Evolutionary conservation across 1,140 invertebrate species (phyloP), one percentile per base, ranked within the genome.

Genomic region (Cherax destructor): DNA sequence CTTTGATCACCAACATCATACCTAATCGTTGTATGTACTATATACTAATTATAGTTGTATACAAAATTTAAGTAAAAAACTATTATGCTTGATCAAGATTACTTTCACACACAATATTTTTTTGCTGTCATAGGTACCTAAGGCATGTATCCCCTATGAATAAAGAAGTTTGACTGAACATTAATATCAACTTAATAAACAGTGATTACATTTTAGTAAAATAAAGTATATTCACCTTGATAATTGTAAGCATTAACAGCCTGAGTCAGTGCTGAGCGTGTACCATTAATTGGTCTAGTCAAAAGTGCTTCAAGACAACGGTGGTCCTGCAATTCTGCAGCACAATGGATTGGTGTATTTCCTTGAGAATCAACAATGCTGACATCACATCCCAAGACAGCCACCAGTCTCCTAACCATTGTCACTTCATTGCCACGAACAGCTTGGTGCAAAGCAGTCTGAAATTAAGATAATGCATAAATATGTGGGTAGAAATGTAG

Each of bases 361-460:
- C 92, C 92, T 18, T 85, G 76, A 7, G 56, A 83, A 86, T 93
- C 92, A 9, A 69, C 49, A 69, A 91, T 69, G 86, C 80, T 86
- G 16, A 93, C 86, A 74, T 93, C 84, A 56, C 90, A 91, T 11
- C 92, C 92, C 52, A 90, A 86, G 6, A 78, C 52, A 56, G 85
- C 84, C n/a, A 93, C 85, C 47, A 93, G 77, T 11, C 81, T 65
- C 61, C 30, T 74, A 24, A 91, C 87, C 92, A 93, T 93, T 21
- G 69, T 86, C 30, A 84, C 50, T 13, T 93, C 92, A 47, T 86
- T 91, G 24, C 89, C 92, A 80, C 83, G 83, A 16, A 93, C 91
- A 24, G 92, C 92, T 47, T 92, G 88, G 52, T 92, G 92, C 24
- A 93, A 56, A 30, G 92, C 81, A 18, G 90, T 93, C 91, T 92